These are phyloP conservation scores for Drosophila kanekoi DNA, from an alignment of 2,888 invertebrate genomes.

Conservation along the genomic window DNA sequence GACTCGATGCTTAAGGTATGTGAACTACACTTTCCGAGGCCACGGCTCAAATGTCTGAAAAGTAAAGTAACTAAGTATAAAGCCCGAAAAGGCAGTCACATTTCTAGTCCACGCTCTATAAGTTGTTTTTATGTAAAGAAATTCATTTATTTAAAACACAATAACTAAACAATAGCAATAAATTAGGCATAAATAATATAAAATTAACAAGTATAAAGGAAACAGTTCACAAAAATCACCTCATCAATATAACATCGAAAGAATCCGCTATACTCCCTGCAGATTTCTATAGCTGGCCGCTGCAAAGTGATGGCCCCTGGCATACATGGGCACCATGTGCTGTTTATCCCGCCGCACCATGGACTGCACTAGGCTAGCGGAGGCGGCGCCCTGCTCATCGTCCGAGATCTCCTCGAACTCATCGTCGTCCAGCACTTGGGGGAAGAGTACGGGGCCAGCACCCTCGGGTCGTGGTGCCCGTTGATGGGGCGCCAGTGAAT, in stretches of 20 bases:
- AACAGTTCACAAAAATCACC: constrained; percentile 41
- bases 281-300: constrained; percentile 44
- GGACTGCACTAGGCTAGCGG: constrained; percentile 81
- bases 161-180: constrained; percentile 53
- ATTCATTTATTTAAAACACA: constrained; percentile 56
- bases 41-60: too few relatives aligned
- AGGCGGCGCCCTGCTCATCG: constrained; percentile 79
- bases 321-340: constrained; percentile 83
- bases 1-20: neutral
- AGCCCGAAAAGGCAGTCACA: too few relatives aligned
- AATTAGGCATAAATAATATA: constrained; percentile 68
- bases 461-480: constrained; percentile 39
- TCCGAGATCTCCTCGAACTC: constrained; percentile 65
- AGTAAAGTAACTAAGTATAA: too few relatives aligned
- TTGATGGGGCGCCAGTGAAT: constrained; percentile 13
- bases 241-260: neutral
- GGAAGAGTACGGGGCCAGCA: constrained; percentile 67
- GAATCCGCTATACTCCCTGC: constrained; percentile 41
- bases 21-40: too few relatives aligned
- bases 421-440: constrained; percentile 53
- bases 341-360: constrained; percentile 83
- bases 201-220: constrained; percentile 48
- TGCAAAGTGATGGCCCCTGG: constrained; percentile 63
- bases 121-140: neutral
- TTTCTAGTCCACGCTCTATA: too few relatives aligned